Conservation (phyloP, 2,797 vertebrate genomes). For the Anguilla marmorata region DNA sequence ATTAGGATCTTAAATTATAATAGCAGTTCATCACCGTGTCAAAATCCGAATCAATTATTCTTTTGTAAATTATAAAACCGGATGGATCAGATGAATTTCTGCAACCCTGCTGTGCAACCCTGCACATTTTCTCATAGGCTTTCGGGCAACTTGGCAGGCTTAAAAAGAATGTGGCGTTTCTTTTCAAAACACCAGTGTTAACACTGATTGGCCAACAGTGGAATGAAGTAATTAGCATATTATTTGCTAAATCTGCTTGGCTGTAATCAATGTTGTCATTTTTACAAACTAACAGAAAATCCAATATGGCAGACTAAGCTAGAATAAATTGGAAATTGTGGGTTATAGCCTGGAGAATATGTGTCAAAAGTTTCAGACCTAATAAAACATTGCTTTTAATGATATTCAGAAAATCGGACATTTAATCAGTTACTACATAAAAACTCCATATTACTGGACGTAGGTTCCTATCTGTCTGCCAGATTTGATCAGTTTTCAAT, state of each 20-base stretch:
- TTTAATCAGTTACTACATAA: not conserved
- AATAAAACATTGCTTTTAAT: not conserved
- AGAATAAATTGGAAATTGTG: not conserved
- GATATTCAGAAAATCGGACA: not conserved
- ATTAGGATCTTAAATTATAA: not conserved
- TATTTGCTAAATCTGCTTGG: not conserved
- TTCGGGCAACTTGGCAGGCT: not conserved
- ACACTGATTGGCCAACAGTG: not conserved
- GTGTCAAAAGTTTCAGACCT: not conserved
- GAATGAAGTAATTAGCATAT: not conserved
- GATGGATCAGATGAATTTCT: not conserved
- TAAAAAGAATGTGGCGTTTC: not conserved
- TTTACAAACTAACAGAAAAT: not conserved
- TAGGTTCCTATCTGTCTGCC: not conserved
- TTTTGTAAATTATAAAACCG: not conserved
- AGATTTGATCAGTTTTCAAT: not conserved
- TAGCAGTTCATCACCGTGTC: not conserved
- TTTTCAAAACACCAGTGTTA: not conserved
- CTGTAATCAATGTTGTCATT: not conserved
- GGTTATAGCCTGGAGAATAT: not conserved
- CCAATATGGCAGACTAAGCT: not conserved
- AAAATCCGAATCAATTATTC: not conserved
- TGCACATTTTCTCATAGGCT: not conserved
- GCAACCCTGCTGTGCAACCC: not conserved
- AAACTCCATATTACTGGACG: not conserved